Evolutionary conservation across 2,113 vertebrate species (phyloP).

Genomic region (Petrocephalus microphthalmus): DNA sequence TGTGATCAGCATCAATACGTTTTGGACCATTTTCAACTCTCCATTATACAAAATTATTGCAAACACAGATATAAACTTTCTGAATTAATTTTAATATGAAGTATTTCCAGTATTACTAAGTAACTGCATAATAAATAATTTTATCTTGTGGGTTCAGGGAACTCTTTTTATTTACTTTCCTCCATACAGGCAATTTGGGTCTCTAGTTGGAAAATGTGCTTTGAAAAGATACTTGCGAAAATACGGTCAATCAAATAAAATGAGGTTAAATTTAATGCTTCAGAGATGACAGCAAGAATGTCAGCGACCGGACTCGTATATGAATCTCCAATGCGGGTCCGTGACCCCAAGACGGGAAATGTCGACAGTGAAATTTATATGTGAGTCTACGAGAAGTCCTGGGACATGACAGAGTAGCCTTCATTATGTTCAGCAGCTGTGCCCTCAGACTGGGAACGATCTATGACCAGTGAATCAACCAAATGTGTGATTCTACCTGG

Average conservation of each 20-base stretch:
- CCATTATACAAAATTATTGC: background rate
- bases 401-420: background rate
- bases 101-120: background rate
- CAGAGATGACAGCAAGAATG: background rate
- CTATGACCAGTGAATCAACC: background rate
- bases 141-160: background rate
- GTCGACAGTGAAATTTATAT: background rate
- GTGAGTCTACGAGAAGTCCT: background rate
- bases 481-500: background rate
- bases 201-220: background rate
- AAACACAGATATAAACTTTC: background rate
- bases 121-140: background rate
- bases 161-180: background rate
- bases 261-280: background rate
- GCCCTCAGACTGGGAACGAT: background rate
- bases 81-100: background rate
- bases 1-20: background rate
- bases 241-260: background rate
- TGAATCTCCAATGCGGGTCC: background rate
- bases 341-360: background rate
- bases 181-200: background rate
- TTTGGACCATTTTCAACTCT: background rate
- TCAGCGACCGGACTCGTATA: background rate
- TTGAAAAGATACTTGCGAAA: background rate
- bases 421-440: background rate